phyloP scores from a whole-genome alignment of 2,888 invertebrate genomes.

The Sympetrum striolatum region DNA sequence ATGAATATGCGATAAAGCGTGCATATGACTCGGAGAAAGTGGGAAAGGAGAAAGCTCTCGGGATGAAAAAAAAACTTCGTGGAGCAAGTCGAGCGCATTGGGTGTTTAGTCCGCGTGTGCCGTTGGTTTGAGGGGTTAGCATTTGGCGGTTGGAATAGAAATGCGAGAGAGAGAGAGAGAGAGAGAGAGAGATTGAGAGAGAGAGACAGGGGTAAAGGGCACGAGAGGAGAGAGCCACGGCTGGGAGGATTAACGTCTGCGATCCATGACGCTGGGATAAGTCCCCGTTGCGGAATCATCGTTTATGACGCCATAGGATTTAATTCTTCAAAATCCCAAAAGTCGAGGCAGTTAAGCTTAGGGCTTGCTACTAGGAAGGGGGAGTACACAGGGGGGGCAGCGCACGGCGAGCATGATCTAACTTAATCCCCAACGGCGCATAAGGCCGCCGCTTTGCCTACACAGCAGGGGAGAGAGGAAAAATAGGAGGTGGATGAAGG shows the following conservation, averaged over 20 bases:
- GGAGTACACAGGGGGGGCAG: neutral
- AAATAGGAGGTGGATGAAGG: neutral
- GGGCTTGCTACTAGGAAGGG: neutral
- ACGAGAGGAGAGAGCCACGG: neutral
- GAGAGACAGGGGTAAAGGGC: neutral
- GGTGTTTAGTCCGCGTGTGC: neutral
- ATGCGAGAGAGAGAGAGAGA: neutral
- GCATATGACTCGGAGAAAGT: neutral
- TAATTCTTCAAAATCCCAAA: constrained; percentile 44
- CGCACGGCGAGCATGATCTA: constrained; percentile 20
- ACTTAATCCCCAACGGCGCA: constrained; percentile 38
- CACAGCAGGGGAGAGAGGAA: neutral
- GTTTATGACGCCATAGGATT: constrained; percentile 44
- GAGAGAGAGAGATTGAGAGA: neutral
- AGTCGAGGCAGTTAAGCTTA: constrained; percentile 37
- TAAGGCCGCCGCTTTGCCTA: constrained; percentile 27
- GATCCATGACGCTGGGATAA: constrained; percentile 41
- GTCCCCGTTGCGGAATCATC: constrained; percentile 44
- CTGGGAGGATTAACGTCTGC: constrained; percentile 25
- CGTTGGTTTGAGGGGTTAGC: neutral
- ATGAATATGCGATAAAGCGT: neutral
- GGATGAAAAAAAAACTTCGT: neutral
- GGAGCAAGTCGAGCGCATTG: neutral
- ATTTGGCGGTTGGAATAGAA: neutral
- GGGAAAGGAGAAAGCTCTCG: neutral